Evolutionary conservation across 2,888 invertebrate species (phyloP).

Genomic region (Aricia artaxerxes): DNA sequence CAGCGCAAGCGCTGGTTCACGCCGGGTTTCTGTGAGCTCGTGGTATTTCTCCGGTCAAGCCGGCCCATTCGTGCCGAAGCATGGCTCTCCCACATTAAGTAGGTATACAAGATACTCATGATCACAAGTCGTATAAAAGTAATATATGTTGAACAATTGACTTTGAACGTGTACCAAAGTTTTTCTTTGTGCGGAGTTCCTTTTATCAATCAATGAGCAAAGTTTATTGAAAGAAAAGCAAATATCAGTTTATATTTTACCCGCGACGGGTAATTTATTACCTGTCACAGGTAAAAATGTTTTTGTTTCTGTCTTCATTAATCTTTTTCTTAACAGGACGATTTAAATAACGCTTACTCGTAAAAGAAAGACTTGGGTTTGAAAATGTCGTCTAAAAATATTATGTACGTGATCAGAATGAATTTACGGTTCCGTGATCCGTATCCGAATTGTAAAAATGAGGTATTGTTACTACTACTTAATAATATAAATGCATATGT

Average conservation of each 20-base stretch:
- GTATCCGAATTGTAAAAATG: no score
- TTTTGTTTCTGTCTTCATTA: not conserved
- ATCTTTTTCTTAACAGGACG: not conserved
- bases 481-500: no score
- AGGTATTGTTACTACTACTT: no score
- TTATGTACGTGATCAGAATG: not conserved
- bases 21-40: no score
- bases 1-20: no score
- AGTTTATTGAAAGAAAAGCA: not conserved
- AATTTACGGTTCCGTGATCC: not conserved
- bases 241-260: not conserved
- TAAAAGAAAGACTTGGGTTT: not conserved
- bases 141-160: not conserved
- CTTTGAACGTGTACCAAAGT: not conserved
- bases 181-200: slow-evolving; percentile 1
- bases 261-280: not conserved
- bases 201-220: not conserved
- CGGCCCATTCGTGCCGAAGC: no score
- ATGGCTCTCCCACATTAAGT: no score
- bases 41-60: no score
- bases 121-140: not conserved
- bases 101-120: no score
- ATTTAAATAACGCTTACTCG: not conserved
- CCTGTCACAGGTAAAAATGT: not conserved
- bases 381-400: not conserved